Conservation (phyloP, 2,797 vertebrate species). For the Mormyrus hasselquistii region DNA sequence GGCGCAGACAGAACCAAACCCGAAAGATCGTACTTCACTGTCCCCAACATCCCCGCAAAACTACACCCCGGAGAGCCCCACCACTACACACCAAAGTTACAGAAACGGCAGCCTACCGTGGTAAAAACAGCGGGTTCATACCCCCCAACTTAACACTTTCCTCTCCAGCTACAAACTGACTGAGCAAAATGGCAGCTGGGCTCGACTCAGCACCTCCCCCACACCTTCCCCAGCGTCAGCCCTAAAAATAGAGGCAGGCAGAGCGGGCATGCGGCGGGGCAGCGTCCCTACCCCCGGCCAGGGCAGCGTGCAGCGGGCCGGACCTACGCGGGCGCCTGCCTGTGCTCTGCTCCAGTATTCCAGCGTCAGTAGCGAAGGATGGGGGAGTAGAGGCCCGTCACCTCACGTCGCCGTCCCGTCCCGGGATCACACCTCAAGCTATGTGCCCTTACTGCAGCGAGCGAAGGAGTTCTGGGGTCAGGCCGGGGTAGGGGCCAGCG, state of each 20-base stretch:
- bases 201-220: conserved; percentile 20
- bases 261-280: neutral
- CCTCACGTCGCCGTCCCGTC: neutral
- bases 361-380: neutral
- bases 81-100: neutral
- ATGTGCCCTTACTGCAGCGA: neutral
- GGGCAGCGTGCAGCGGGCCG: neutral
- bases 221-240: conserved; percentile 24
- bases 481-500: conserved; percentile 19
- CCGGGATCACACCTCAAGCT: neutral
- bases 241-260: conserved; percentile 57
- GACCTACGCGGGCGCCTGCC: conserved; percentile 32
- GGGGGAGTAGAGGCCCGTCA: conserved; percentile 26
- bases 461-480: neutral
- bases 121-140: neutral
- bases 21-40: neutral
- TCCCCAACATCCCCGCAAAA: neutral
- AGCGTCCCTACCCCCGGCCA: neutral
- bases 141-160: neutral
- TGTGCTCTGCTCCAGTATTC: conserved; percentile 21
- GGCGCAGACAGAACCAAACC: neutral
- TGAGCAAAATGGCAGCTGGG: conserved; percentile 29
- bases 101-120: neutral
- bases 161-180: neutral
- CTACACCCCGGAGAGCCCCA: neutral